A percentile compares a stretch with the other conserved stretches of the same genome.
Conservation (phyloP, 2,797 vertebrate species). For the Cyprinella venusta region DNA sequence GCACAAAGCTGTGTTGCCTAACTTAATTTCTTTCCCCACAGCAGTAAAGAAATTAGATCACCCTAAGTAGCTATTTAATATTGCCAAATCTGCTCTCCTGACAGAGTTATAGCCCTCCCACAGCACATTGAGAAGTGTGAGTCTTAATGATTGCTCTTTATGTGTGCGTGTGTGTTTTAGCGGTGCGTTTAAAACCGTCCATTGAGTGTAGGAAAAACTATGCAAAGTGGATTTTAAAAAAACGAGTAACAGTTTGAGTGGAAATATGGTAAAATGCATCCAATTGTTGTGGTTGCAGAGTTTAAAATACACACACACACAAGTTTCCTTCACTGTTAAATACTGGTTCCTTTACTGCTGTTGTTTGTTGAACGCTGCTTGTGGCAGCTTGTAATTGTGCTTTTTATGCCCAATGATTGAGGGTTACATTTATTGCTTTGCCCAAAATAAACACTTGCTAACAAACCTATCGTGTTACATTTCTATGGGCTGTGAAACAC, state of each 20-base stretch:
- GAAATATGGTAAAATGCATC: conserved; percentile 51
- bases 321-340: conserved; percentile 24
- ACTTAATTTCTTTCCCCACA: conserved; percentile 15
- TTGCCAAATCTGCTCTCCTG: conserved; percentile 6
- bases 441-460: conserved; percentile 69
- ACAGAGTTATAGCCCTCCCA: conserved; percentile 13
- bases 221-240: conserved; percentile 50
- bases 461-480: conserved; percentile 75
- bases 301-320: conserved; percentile 5
- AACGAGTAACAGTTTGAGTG: conserved; percentile 38
- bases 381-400: conserved; percentile 75
- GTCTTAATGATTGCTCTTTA: not conserved
- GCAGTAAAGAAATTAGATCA: conserved; percentile 20
- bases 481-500: conserved; percentile 74
- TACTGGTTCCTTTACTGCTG: conserved; percentile 19
- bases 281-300: conserved; percentile 37
- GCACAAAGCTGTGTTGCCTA: conserved; percentile 27
- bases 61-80: conserved; percentile 8
- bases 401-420: conserved; percentile 59
- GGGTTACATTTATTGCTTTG: conserved; percentile 69
- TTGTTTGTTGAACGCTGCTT: conserved; percentile 56
- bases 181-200: conserved; percentile 15
- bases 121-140: not conserved
- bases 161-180: conserved; percentile 15
- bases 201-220: conserved; percentile 46